phyloP scores from a whole-genome alignment of 1,140 invertebrate genomes.

The Sarcophaga peregrina region DNA sequence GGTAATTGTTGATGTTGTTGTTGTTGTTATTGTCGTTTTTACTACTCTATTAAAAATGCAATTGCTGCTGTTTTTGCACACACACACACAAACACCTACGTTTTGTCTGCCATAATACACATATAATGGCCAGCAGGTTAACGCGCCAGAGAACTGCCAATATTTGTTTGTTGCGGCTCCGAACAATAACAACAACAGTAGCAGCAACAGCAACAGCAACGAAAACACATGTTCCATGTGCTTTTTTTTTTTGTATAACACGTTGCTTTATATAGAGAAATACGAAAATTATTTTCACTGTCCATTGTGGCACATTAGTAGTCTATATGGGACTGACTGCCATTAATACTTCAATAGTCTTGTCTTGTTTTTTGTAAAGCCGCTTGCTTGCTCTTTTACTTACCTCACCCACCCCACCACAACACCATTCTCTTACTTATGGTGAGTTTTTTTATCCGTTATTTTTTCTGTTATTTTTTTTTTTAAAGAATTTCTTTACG shows the following conservation, averaged over 20 bases:
- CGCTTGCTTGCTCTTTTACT: neutral
- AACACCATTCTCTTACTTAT: too few species aligned
- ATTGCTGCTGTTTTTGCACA: neutral
- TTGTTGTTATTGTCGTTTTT: neutral
- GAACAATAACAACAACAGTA: too few species aligned
- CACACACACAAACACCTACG: neutral
- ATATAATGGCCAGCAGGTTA: too few species aligned
- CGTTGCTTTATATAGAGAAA: neutral
- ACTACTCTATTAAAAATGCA: constrained; percentile 40
- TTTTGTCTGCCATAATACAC: neutral
- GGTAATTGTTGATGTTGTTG: neutral
- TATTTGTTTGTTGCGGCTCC: too few species aligned
- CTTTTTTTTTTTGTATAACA: neutral
- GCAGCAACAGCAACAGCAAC: neutral
- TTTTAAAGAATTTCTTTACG: neutral
- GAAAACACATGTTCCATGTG: neutral
- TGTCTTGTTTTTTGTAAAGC: neutral
- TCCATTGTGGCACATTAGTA: constrained; percentile 48
- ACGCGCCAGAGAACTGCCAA: too few species aligned
- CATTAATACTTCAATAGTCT: constrained; percentile 45
- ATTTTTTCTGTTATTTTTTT: neutral
- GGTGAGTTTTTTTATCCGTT: neutral
- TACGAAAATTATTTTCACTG: constrained; percentile 45
- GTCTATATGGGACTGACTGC: constrained; percentile 44
- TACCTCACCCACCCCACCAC: too few species aligned